phyloP scores from a whole-genome alignment of 2,113 vertebrate genomes.

The Microtus pennsylvanicus region DNA sequence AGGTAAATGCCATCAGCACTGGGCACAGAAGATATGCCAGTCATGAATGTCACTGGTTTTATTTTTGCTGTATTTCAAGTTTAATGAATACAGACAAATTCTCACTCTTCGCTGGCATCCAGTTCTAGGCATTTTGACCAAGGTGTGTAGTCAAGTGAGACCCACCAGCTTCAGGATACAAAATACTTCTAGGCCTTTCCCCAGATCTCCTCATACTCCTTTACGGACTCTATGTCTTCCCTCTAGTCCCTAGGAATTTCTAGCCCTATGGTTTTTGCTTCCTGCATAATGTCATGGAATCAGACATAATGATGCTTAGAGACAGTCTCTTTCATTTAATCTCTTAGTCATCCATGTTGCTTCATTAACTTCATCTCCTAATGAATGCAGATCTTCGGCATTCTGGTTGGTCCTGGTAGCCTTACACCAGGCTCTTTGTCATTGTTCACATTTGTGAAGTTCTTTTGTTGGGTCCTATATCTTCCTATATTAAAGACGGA shows the following conservation, averaged over 20 bases:
- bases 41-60: constrained; percentile 47
- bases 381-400: background rate
- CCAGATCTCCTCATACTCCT: background rate
- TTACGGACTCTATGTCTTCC: background rate
- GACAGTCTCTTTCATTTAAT: background rate
- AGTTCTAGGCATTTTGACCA: constrained; percentile 20
- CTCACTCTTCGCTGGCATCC: background rate
- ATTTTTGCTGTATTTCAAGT: constrained; percentile 40
- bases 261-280: background rate
- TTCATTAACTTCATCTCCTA: background rate
- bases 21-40: background rate
- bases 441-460: background rate
- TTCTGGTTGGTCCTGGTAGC: background rate
- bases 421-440: background rate
- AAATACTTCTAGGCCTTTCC: background rate
- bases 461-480: background rate
- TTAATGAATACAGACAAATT: constrained; percentile 22
- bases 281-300: background rate
- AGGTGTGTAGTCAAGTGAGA: background rate
- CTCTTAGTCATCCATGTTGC: background rate
- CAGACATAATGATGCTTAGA: background rate
- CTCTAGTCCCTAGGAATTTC: background rate
- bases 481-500: background rate
- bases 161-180: background rate
- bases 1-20: constrained; percentile 54